Conservation (phyloP, 2,888 invertebrate species). For the Mesoligia furuncula region DNA sequence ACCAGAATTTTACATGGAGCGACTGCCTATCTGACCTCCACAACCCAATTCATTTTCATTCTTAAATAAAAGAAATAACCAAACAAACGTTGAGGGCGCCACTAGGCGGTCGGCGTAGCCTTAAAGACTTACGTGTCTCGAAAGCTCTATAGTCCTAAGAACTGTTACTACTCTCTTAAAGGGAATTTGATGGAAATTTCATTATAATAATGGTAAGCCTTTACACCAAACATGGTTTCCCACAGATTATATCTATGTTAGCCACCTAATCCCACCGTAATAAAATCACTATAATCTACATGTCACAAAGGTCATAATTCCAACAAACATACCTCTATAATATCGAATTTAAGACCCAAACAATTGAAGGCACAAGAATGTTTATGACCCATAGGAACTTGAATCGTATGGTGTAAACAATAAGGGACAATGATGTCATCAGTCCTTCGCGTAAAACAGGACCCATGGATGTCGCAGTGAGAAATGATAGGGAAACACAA, state of each 20-base stretch:
- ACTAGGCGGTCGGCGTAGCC: no score
- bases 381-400: constrained; percentile 46
- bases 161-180: no score
- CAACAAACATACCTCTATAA: background rate
- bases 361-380: constrained; percentile 27
- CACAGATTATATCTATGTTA: background rate
- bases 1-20: no score
- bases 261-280: constrained; percentile 8
- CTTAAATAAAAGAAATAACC: no score
- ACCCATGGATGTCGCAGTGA: background rate
- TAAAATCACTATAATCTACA: constrained; percentile 1
- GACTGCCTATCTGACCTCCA: no score
- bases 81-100: no score
- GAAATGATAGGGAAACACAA: background rate
- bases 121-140: no score
- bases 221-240: background rate
- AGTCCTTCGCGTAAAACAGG: constrained; percentile 11
- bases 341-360: constrained; percentile 15
- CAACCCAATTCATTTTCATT: no score
- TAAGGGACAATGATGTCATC: constrained; percentile 13
- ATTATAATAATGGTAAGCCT: background rate
- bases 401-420: constrained; percentile 29
- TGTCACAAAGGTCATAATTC: constrained; percentile 17
- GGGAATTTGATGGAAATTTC: background rate
- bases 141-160: background rate